Conservation (phyloP, 2,888 invertebrate genomes). For the Ophion obscuratus region DNA sequence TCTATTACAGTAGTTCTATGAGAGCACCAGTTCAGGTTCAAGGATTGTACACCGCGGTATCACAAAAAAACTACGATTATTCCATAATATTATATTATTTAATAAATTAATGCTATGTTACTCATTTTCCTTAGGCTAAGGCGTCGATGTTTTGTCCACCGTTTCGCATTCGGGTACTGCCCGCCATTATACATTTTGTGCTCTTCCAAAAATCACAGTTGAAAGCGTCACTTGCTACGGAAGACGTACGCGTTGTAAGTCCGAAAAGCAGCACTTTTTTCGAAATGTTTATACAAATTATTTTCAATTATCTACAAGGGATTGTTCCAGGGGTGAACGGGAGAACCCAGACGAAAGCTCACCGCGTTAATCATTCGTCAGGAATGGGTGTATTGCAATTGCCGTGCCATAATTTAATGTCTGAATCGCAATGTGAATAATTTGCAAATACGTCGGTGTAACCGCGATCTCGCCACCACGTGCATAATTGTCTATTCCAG, state of each 20-base stretch:
- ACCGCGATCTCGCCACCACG: slow-evolving; percentile 92
- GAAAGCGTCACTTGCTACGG: slow-evolving; percentile 36
- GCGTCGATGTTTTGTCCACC: neutral
- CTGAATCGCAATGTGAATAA: slow-evolving; percentile 89
- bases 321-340: neutral
- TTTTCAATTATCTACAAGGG: slow-evolving; percentile 54
- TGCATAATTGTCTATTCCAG: slow-evolving; percentile 93
- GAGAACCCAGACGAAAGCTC: neutral
- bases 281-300: neutral
- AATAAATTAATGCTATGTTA: slow-evolving; percentile 55
- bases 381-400: slow-evolving; percentile 91
- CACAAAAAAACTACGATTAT: slow-evolving; percentile 40
- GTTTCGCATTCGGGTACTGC: slow-evolving; percentile 2
- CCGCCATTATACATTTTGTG: slow-evolving; percentile 35
- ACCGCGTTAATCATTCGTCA: slow-evolving; percentile 70
- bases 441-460: slow-evolving; percentile 89
- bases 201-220: slow-evolving; percentile 59
- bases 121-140: neutral
- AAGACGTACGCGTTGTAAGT: neutral
- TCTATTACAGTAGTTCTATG: slow-evolving; percentile 32
- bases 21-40: slow-evolving; percentile 55
- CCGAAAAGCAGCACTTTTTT: neutral
- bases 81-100: slow-evolving; percentile 34
- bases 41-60: slow-evolving; percentile 19
- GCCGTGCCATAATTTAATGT: slow-evolving; percentile 89